Evolutionary conservation across 2,888 invertebrate genomes (phyloP).

Genomic region (Archips crataeganus): DNA sequence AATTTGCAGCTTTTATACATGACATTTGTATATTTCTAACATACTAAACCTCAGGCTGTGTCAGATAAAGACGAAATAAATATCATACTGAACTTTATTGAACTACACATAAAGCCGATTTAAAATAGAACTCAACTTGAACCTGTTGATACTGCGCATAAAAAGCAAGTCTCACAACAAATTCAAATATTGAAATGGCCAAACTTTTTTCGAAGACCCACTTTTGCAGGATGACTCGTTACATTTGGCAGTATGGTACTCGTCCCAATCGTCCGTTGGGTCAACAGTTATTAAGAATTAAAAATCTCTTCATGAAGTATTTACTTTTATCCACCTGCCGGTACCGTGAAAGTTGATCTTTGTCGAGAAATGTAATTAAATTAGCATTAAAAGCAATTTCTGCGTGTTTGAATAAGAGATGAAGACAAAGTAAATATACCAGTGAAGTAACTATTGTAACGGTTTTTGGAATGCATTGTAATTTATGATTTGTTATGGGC

Average conservation of each 20-base stretch:
- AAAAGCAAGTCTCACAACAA: conserved; percentile 1
- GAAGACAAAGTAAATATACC: conserved; percentile 14
- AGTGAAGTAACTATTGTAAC: conserved; percentile 33
- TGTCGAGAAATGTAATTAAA: conserved; percentile 26
- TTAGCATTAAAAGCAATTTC: conserved; percentile 28
- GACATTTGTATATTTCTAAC: background rate
- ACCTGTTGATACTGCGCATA: background rate
- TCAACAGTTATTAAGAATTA: conserved; percentile 30
- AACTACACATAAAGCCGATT: too few species aligned
- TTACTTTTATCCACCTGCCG: conserved; percentile 24
- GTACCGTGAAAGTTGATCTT: conserved; percentile 40
- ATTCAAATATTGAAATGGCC: conserved; percentile 5
- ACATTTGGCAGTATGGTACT: conserved; percentile 7
- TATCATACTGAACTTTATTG: background rate
- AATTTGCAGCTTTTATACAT: background rate
- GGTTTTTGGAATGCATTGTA: conserved; percentile 8
- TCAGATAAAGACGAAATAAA: background rate
- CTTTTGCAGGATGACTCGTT: conserved; percentile 31
- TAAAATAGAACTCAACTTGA: background rate
- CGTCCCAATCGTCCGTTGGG: conserved; percentile 19
- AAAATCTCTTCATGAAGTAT: conserved; percentile 26
- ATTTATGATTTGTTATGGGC: conserved; percentile 13
- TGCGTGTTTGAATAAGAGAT: conserved; percentile 25
- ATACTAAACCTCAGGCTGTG: background rate
- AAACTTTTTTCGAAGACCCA: conserved; percentile 15